Evolutionary conservation across 2,113 vertebrate genomes (phyloP).

Genomic region (Etia nguti): DNA sequence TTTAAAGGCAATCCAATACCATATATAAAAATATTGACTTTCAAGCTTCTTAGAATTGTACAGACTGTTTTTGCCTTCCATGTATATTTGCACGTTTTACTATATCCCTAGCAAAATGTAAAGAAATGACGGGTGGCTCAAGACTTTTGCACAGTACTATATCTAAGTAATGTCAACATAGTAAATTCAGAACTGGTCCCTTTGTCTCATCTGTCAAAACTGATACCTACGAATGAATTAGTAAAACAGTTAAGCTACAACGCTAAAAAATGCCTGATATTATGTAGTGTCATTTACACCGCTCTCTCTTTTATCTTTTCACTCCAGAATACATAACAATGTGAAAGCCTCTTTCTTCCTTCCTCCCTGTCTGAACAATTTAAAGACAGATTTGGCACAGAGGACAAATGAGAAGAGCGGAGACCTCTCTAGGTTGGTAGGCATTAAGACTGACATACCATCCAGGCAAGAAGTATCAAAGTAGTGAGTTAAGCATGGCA

Average conservation of each 20-base stretch:
- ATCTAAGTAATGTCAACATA: background rate
- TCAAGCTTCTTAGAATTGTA: background rate
- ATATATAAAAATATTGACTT: background rate
- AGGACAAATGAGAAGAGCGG: constrained; percentile 2
- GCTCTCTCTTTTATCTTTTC: background rate
- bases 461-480: constrained; percentile 56
- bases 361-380: constrained; percentile 17
- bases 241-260: background rate
- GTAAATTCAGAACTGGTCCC: background rate
- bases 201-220: background rate
- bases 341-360: background rate
- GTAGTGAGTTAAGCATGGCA: constrained; percentile 61
- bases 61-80: background rate
- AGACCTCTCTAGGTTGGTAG: constrained; percentile 38
- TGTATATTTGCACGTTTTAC: background rate
- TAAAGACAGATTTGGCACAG: background rate
- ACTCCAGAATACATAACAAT: background rate
- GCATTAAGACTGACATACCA: constrained; percentile 49
- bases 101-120: background rate
- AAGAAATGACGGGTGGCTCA: background rate
- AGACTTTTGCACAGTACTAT: background rate
- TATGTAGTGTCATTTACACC: background rate
- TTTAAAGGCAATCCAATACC: background rate
- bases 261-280: background rate
- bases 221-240: background rate